Conservation (phyloP, 2,797 vertebrate species). For the Lacerta viridis region DNA sequence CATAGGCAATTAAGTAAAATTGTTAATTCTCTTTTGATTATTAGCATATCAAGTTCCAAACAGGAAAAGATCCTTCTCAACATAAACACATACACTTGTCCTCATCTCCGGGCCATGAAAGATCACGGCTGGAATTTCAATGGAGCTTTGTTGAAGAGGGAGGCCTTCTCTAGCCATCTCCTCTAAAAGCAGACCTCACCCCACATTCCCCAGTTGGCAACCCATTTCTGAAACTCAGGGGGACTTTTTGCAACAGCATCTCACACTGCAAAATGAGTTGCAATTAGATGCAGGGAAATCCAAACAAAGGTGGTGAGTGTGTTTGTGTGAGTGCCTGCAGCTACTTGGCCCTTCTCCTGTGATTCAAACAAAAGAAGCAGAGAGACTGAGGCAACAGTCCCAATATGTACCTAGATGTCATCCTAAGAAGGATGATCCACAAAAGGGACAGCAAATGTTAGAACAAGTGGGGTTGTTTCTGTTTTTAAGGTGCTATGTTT, state of each 20-base stretch:
- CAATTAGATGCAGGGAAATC: neutral
- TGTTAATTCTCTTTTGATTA: slow-evolving; percentile 64
- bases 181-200: neutral
- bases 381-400: neutral
- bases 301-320: neutral
- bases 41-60: slow-evolving; percentile 53
- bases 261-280: neutral
- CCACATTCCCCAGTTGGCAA: neutral
- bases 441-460: neutral
- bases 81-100: slow-evolving; percentile 43
- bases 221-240: neutral
- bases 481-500: neutral
- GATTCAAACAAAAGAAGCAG: neutral
- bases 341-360: neutral
- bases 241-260: neutral
- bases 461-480: neutral
- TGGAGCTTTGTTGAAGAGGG: neutral
- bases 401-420: neutral
- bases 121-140: neutral
- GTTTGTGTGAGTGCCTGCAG: neutral
- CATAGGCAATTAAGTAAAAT: slow-evolving; percentile 60
- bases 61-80: slow-evolving; percentile 49
- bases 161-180: neutral
- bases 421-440: neutral
- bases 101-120: neutral